phyloP scores from a whole-genome alignment of 2,888 invertebrate genomes.

The Prosapia bicincta region DNA sequence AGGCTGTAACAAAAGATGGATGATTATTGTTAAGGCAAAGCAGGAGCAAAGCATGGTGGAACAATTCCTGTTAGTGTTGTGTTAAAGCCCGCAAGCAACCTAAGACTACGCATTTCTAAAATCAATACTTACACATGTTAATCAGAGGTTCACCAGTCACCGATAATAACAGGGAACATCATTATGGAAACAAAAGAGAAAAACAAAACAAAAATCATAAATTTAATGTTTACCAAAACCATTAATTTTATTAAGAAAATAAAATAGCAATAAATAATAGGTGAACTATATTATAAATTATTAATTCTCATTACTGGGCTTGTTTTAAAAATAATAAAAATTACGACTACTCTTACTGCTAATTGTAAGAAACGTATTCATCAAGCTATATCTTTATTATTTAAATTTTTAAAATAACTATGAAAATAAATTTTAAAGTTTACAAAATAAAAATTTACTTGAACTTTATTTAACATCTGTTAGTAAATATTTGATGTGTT shows the following conservation, averaged over 20 bases:
- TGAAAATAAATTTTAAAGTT: too few species aligned
- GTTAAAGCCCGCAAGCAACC: background rate
- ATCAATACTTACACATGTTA: background rate
- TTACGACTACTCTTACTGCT: too few species aligned
- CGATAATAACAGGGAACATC: constrained; percentile 10
- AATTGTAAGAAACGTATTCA: too few species aligned
- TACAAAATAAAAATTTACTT: too few species aligned
- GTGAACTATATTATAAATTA: too few species aligned
- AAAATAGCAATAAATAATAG: constrained; percentile 28
- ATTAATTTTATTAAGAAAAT: constrained; percentile 20
- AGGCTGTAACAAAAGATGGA: background rate
- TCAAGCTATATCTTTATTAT: too few species aligned
- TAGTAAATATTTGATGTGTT: too few species aligned
- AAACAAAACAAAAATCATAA: constrained; percentile 29
- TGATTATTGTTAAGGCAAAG: background rate
- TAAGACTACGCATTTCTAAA: background rate
- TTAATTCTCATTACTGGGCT: too few species aligned
- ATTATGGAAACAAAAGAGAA: constrained; percentile 25
- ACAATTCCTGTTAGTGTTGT: background rate
- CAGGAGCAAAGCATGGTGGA: background rate
- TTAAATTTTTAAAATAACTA: too few species aligned
- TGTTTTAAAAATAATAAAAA: too few species aligned
- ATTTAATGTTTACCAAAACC: constrained; percentile 20
- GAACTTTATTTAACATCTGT: too few species aligned
- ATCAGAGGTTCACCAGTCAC: constrained; percentile 17